These are phyloP conservation scores for Zelleria hepariella DNA, from an alignment of 2,888 invertebrate genomes.

Conservation along the genomic window DNA sequence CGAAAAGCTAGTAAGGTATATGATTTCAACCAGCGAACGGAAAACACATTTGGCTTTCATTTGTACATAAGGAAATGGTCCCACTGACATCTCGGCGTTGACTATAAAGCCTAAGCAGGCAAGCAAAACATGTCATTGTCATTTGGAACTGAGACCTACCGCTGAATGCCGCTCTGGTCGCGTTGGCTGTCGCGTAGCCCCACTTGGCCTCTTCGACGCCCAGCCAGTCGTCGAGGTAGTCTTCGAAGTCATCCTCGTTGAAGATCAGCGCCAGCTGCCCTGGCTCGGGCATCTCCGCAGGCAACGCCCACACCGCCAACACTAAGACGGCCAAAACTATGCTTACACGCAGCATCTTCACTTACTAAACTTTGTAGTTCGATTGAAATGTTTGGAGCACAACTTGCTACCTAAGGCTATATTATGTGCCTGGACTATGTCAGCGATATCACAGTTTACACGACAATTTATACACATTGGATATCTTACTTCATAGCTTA, in stretches of 20 bases:
- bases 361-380: not conserved
- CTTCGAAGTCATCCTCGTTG: conserved; percentile 60
- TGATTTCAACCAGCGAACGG: too few species aligned
- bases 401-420: not conserved
- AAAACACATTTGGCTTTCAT: too few species aligned
- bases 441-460: not conserved
- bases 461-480: not conserved
- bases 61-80: too few species aligned
- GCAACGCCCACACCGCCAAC: not conserved
- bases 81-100: too few species aligned
- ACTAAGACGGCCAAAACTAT: not conserved
- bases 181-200: conserved; percentile 5
- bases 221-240: conserved; percentile 56
- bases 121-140: too few species aligned
- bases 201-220: conserved; percentile 33
- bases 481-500: not conserved
- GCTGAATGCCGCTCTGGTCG: not conserved
- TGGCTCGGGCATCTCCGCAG: conserved; percentile 33
- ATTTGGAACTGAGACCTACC: not conserved
- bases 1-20: too few species aligned
- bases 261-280: conserved; percentile 43
- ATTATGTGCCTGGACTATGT: not conserved
- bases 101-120: too few species aligned
- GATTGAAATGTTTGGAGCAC: not conserved
- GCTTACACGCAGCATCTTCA: not conserved